These are phyloP conservation scores for Pinna nobilis DNA, from an alignment of 1,140 invertebrate species.

Conservation along the genomic window DNA sequence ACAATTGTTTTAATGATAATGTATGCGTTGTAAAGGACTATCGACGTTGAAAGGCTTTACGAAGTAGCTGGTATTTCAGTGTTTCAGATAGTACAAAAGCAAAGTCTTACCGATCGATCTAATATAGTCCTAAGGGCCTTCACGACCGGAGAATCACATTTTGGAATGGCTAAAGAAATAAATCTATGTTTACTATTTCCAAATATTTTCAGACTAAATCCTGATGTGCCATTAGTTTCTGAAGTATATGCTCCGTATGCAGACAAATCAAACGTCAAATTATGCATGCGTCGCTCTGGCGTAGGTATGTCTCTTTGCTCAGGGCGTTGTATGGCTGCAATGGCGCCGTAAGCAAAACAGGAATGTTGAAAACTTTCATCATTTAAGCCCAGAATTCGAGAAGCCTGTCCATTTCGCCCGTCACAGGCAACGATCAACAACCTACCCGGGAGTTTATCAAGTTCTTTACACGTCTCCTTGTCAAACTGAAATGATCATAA, in stretches of 20 bases:
- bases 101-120: slow-evolving; percentile 72
- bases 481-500: slow-evolving; percentile 61
- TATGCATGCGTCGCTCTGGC: slow-evolving; percentile 66
- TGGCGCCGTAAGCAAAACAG: slow-evolving; percentile 66
- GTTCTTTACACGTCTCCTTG: slow-evolving; percentile 54
- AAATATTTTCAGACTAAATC: slow-evolving; percentile 71
- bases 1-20: too few relatives aligned
- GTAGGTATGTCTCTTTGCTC: slow-evolving; percentile 62
- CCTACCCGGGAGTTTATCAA: slow-evolving; percentile 59
- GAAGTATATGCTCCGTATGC: slow-evolving; percentile 58
- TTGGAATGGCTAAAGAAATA: slow-evolving; percentile 64
- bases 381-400: slow-evolving; percentile 63
- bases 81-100: too few relatives aligned
- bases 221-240: slow-evolving; percentile 52
- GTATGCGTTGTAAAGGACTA: too few relatives aligned
- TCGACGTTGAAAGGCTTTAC: too few relatives aligned
- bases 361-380: slow-evolving; percentile 66
- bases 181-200: slow-evolving; percentile 66
- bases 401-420: slow-evolving; percentile 62
- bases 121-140: slow-evolving; percentile 65
- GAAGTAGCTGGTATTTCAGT: too few relatives aligned
- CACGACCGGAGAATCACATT: slow-evolving; percentile 66
- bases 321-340: slow-evolving; percentile 64
- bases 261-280: slow-evolving; percentile 69
- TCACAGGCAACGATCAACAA: slow-evolving; percentile 67